Conservation (phyloP, 2,113 vertebrate genomes). For the Archocentrus centrarchus region DNA sequence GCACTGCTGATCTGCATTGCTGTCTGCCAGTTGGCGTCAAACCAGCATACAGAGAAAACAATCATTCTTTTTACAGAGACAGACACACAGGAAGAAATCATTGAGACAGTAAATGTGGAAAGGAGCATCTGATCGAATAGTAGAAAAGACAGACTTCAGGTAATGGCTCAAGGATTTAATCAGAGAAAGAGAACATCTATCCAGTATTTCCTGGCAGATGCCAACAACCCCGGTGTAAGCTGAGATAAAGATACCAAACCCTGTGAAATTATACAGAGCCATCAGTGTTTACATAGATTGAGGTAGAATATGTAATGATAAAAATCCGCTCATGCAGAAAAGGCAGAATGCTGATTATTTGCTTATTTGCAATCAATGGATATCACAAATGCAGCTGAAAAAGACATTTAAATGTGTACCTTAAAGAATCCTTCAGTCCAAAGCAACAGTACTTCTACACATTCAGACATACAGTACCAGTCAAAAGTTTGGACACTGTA, state of each 20-base stretch:
- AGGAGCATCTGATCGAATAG: constrained; percentile 24
- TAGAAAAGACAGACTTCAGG: constrained; percentile 9
- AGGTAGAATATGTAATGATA: constrained; percentile 37
- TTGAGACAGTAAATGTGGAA: constrained; percentile 12
- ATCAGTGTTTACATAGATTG: constrained; percentile 34
- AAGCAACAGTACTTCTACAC: background rate
- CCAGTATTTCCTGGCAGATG: background rate
- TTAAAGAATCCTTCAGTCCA: background rate
- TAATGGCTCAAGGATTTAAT: constrained; percentile 44
- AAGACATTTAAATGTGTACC: constrained; percentile 1
- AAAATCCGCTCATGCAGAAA: constrained; percentile 27
- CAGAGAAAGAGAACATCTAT: background rate
- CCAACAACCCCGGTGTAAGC: constrained; percentile 33
- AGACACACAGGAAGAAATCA: constrained; percentile 26
- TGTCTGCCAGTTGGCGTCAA: constrained; percentile 56
- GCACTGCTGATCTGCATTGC: constrained; percentile 22
- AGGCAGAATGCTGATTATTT: constrained; percentile 43
- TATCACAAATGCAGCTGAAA: constrained; percentile 20
- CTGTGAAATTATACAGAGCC: constrained; percentile 29
- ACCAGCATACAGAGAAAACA: constrained; percentile 44
- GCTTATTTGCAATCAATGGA: constrained; percentile 58
- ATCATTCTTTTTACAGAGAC: constrained; percentile 28
- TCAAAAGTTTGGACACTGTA: background rate
- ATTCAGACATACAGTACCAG: background rate
- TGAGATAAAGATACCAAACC: constrained; percentile 43